A percentile compares a stretch with the other conserved stretches of the same genome.
These are phyloP conservation scores for Romanogobio albipinnatus DNA, from an alignment of 2,113 vertebrate genomes.

Conservation along the genomic window DNA sequence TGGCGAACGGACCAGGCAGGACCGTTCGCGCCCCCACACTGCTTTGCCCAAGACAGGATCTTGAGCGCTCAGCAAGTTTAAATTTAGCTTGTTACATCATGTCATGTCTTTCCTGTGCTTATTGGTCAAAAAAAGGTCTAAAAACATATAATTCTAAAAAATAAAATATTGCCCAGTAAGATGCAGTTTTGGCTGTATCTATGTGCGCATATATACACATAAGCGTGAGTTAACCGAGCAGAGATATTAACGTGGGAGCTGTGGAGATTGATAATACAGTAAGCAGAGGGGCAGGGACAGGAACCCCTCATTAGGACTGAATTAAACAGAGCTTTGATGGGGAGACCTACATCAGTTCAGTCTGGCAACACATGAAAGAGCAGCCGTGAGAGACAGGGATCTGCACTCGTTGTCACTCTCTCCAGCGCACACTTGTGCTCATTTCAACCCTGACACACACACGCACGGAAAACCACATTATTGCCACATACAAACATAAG, in stretches of 20 bases:
- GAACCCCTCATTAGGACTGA: constrained; percentile 74
- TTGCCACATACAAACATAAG: constrained; percentile 16
- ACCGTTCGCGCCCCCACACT: too few species aligned
- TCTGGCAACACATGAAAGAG: constrained; percentile 80
- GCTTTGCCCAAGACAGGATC: neutral
- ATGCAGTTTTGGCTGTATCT: neutral
- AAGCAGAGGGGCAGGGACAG: constrained; percentile 60
- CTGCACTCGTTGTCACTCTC: constrained; percentile 50
- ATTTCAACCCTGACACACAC: constrained; percentile 30
- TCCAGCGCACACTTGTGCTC: constrained; percentile 12
- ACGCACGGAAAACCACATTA: constrained; percentile 31
- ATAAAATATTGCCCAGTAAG: neutral
- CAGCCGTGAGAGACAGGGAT: constrained; percentile 73
- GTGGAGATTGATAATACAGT: constrained; percentile 51
- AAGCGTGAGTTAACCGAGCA: neutral
- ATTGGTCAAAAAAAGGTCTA: neutral
- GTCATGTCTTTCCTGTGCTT: too few species aligned
- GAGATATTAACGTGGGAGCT: neutral
- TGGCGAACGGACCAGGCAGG: fast-evolving
- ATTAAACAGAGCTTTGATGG: constrained; percentile 77
- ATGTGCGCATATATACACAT: neutral
- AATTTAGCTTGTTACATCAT: neutral
- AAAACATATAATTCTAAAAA: too few species aligned
- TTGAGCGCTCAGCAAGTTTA: neutral
- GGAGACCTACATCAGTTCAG: constrained; percentile 70